Conservation (phyloP, 2,113 vertebrate species). For the Gymnorhina tibicen region DNA sequence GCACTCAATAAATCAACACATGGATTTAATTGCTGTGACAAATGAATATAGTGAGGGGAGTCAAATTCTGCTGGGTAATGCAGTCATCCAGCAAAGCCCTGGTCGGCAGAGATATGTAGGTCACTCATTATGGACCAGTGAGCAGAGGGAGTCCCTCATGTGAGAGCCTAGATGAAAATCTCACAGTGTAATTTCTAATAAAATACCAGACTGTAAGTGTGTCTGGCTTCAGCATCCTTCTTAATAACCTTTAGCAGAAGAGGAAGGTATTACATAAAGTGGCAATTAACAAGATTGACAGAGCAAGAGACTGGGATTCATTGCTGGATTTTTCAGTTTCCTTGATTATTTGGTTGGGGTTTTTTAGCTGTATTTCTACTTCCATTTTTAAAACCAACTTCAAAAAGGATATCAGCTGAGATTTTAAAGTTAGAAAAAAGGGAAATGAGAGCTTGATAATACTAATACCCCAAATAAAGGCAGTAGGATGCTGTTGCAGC, state of each 20-base stretch:
- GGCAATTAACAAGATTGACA: conserved; percentile 39
- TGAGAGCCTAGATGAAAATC: not conserved
- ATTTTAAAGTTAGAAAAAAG: not conserved
- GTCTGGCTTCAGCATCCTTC: not conserved
- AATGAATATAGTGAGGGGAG: not conserved
- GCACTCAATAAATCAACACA: conserved; percentile 25
- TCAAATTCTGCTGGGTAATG: not conserved
- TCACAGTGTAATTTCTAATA: not conserved
- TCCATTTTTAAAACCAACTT: not conserved
- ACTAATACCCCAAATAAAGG: not conserved
- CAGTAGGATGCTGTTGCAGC: not conserved
- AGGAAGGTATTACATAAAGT: conserved; percentile 16
- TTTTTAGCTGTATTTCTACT: not conserved
- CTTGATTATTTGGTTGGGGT: not conserved
- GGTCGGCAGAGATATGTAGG: conserved; percentile 38
- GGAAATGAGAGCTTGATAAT: not conserved
- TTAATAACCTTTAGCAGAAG: conserved; percentile 25
- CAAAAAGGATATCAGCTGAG: not conserved
- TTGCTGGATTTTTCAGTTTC: not conserved
- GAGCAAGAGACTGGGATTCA: not conserved
- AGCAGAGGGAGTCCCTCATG: not conserved
- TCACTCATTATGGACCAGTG: conserved; percentile 34
- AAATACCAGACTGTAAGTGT: not conserved
- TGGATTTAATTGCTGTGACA: conserved; percentile 50
- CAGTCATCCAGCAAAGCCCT: conserved; percentile 14